Percentiles rank a stretch among this genome's conserved stretches.
Conservation (phyloP, 2,113 vertebrate genomes). For the Conger conger region DNA sequence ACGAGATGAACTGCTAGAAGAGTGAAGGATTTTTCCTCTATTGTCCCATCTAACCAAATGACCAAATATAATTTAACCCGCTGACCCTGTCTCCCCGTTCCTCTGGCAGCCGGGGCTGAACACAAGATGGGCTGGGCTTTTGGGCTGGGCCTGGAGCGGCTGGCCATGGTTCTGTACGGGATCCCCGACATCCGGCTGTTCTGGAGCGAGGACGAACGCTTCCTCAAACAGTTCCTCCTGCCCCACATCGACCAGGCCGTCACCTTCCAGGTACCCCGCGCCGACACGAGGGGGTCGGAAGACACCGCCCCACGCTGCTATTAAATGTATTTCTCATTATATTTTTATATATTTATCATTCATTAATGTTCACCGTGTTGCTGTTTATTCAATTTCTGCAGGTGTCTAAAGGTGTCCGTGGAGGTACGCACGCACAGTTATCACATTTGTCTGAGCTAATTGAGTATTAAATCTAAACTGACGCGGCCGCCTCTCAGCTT, state of each 20-base stretch:
- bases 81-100: slow-evolving; percentile 32
- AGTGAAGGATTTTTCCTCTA: slow-evolving; percentile 15
- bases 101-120: slow-evolving; percentile 78
- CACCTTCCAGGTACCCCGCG: slow-evolving; percentile 79
- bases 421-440: background rate
- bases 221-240: slow-evolving; percentile 82
- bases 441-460: background rate
- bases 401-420: too few species aligned
- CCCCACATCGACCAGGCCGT: slow-evolving; percentile 74
- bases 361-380: too few species aligned
- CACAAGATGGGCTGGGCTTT: slow-evolving; percentile 91
- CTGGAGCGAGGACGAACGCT: slow-evolving; percentile 89
- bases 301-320: too few species aligned
- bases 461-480: background rate
- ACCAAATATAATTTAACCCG: background rate
- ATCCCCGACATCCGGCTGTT: slow-evolving; percentile 94
- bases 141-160: slow-evolving; percentile 87
- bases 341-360: too few species aligned
- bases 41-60: background rate
- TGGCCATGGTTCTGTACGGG: slow-evolving; percentile 89
- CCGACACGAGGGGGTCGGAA: background rate
- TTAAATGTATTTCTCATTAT: too few species aligned
- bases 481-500: background rate
- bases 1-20: background rate
- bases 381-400: too few species aligned